Percentiles rank a stretch among this genome's conserved stretches.
Conservation (phyloP, 2,797 vertebrate species). For the Perodicticus potto region DNA sequence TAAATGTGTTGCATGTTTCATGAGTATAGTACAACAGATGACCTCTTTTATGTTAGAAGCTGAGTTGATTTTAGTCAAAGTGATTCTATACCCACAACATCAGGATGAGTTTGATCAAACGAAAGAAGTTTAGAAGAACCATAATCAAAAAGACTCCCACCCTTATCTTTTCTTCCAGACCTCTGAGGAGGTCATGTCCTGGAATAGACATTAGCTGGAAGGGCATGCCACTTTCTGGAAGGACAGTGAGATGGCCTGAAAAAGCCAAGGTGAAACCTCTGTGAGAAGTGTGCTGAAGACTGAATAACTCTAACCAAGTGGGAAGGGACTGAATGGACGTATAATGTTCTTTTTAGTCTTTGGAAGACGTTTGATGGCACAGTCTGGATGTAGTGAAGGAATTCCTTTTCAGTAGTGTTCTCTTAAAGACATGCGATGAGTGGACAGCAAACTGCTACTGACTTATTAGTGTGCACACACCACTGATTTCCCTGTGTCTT, state of each 20-base stretch:
- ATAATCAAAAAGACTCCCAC: background rate
- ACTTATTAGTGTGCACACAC: background rate
- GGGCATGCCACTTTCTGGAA: background rate
- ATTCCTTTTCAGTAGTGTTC: background rate
- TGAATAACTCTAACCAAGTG: background rate
- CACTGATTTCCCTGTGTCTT: background rate
- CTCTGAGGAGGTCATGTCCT: background rate
- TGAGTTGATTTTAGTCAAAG: constrained; percentile 3
- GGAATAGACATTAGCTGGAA: background rate
- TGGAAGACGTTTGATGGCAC: background rate
- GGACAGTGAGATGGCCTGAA: background rate
- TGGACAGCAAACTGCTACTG: constrained; percentile 12
- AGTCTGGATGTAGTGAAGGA: background rate
- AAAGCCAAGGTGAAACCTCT: background rate
- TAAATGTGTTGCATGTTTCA: background rate
- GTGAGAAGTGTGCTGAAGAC: background rate
- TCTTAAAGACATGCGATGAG: background rate
- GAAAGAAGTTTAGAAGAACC: background rate
- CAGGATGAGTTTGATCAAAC: background rate
- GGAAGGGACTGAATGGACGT: background rate
- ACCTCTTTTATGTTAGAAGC: background rate
- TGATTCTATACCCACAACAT: background rate
- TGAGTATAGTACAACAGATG: background rate
- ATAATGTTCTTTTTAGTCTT: background rate
- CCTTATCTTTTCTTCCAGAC: background rate